Evolutionary conservation across 2,888 invertebrate species (phyloP), one percentile per base, ranked within the genome.

Genomic region (Neoascia interrupta): DNA sequence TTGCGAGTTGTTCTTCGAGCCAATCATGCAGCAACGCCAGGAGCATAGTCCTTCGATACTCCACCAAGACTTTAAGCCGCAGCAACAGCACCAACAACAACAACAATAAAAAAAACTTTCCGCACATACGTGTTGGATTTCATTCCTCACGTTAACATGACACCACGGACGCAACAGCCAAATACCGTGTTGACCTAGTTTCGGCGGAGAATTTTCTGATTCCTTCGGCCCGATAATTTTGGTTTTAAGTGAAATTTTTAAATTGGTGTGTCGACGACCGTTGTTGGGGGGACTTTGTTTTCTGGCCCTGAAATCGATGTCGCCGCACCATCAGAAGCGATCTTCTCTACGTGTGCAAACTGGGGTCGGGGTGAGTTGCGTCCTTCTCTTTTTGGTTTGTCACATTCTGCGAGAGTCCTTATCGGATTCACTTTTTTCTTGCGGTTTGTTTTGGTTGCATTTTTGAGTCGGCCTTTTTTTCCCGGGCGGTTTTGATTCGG

Each of bases 121-220:
- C 31, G n/a, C n/a, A 36, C 39, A 73, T 51, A 76, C 70, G 75
- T 76, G 75, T 76, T 43, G 70, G 75, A 72, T 76, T 76, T 76
- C 75, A 76, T 76, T 76, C 75, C 70, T 76, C 70, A 76, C 64
- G 75, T 76, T 64, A 76, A 76, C 75, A 76, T 76, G 75, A 76
- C 70, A 76, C 75, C 75, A 70, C 53, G 21, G 56, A 61, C 34
- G 19, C 19, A 75, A 53, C 54, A 70, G 19, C 60, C 54, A 54
- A 75, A 75, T 70, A 63, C 70, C 63, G 63, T 63, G 75, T 37
- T 74, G 75, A 75, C 75, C 75, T 75, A 75, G 75, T 75, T 75
- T 70, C 43, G 43, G 19, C 37, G 16, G 56, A 49, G 70, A 70
- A 63, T 75, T 63, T 56, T 63, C 73, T 63, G 75, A 75, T 75